A percentile compares a stretch with the other conserved stretches of the same genome.
Conservation (phyloP, 2,888 invertebrate genomes). For the Nomada ferruginata region DNA sequence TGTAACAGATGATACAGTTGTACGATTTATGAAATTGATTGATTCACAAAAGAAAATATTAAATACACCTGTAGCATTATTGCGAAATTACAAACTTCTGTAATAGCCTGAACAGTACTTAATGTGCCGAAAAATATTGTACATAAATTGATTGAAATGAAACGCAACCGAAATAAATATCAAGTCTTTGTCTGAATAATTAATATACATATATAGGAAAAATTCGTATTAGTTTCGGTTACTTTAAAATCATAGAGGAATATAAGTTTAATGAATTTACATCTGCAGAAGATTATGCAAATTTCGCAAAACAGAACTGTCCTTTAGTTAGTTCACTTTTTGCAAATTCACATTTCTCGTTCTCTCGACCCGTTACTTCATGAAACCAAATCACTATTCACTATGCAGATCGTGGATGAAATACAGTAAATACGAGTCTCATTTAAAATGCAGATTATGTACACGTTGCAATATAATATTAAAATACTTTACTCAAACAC, state of each 20-base stretch:
- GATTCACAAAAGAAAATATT: too few species aligned
- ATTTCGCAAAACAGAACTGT: neutral
- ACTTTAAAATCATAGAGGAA: neutral
- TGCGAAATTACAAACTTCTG: too few species aligned
- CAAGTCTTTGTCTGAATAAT: too few species aligned
- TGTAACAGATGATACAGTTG: too few species aligned
- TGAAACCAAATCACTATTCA: conserved; percentile 1
- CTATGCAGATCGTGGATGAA: neutral
- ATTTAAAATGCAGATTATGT: conserved; percentile 27
- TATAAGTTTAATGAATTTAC: neutral
- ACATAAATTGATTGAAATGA: too few species aligned
- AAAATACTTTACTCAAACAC: conserved; percentile 16
- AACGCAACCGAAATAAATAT: too few species aligned
- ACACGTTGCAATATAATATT: conserved; percentile 10
- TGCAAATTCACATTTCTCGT: neutral
- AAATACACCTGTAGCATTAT: too few species aligned
- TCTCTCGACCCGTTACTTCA: neutral
- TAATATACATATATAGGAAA: too few species aligned
- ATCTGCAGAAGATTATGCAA: neutral
- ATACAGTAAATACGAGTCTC: conserved; percentile 7
- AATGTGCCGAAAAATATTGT: too few species aligned
- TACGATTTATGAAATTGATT: neutral
- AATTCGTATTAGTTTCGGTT: too few species aligned
- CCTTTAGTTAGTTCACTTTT: neutral
- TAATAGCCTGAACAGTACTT: too few species aligned